Percentiles rank a stretch among this genome's conserved stretches.
phyloP scores from a whole-genome alignment of 2,888 invertebrate species.

The Tethea ocularis region DNA sequence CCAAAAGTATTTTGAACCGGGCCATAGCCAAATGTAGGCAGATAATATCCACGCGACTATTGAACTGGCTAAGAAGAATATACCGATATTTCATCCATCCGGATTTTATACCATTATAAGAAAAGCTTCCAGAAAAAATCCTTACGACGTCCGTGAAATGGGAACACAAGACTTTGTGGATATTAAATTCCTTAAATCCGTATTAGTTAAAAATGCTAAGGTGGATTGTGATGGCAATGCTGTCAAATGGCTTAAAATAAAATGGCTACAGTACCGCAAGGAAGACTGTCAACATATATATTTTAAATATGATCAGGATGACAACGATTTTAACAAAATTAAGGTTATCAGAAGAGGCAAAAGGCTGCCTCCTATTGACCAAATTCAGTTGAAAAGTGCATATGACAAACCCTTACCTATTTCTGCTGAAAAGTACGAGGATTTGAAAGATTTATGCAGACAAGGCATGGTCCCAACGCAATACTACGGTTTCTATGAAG shows the following conservation, averaged over 20 bases:
- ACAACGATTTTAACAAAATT: constrained; percentile 13
- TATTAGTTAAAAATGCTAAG: constrained; percentile 17
- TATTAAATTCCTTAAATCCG: constrained; percentile 15
- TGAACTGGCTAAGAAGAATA: constrained; percentile 23
- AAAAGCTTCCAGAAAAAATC: constrained; percentile 20
- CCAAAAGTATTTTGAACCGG: constrained; percentile 27
- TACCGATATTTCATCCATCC: constrained; percentile 20
- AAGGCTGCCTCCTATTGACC: constrained; percentile 12
- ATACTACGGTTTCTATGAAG: too few species aligned
- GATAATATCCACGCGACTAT: constrained; percentile 23
- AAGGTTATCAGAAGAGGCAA: constrained; percentile 19
- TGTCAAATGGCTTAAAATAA: constrained; percentile 19
- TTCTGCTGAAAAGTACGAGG: constrained; percentile 18
- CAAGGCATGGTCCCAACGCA: too few species aligned
- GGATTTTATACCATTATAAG: constrained; percentile 11
- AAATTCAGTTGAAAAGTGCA: constrained; percentile 18
- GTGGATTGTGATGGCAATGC: constrained; percentile 15
- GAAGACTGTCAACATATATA: constrained; percentile 15
- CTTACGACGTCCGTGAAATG: constrained; percentile 18
- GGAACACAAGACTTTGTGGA: constrained; percentile 17
- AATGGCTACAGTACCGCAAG: constrained; percentile 18
- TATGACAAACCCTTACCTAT: constrained; percentile 14
- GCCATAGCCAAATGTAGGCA: constrained; percentile 23
- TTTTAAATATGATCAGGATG: constrained; percentile 18
- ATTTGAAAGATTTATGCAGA: constrained; percentile 18